These are phyloP conservation scores for Enteromius mattozi DNA, from an alignment of 2,797 vertebrate genomes.

Conservation along the genomic window DNA sequence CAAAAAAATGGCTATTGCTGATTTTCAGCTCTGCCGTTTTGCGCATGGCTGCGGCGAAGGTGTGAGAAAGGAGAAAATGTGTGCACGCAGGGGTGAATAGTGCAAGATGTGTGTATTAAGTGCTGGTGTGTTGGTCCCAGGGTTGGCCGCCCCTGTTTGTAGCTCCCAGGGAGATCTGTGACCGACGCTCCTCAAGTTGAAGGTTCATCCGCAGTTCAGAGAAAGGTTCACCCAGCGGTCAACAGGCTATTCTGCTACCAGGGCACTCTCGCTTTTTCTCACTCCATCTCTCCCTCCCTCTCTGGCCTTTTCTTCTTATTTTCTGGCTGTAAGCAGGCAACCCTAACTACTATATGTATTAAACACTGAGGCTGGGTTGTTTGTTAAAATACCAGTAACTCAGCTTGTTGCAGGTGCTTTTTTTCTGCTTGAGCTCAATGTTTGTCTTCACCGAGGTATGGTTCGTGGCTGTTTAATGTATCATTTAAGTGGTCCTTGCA, in stretches of 20 bases:
- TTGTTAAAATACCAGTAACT: conserved; percentile 25
- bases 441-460: not conserved
- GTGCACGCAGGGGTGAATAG: conserved; percentile 29
- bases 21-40: conserved; percentile 41
- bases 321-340: conserved; percentile 50
- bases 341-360: conserved; percentile 52
- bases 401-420: conserved; percentile 7
- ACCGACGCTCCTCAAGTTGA: conserved; percentile 79
- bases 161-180: conserved; percentile 79
- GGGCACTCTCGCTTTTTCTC: conserved; percentile 62
- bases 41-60: conserved; percentile 41
- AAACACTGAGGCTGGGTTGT: conserved; percentile 55
- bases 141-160: conserved; percentile 64
- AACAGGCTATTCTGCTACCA: conserved; percentile 69
- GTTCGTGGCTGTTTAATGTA: not conserved
- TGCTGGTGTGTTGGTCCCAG: conserved; percentile 64
- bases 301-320: conserved; percentile 55
- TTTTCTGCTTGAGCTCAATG: conserved; percentile 7
- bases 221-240: conserved; percentile 80
- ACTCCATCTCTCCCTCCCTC: conserved; percentile 57
- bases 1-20: conserved; percentile 20
- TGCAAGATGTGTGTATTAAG: conserved; percentile 47
- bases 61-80: conserved; percentile 51
- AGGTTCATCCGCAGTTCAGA: conserved; percentile 84
- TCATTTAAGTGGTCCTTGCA: not conserved